Evolutionary conservation across 2,888 invertebrate species (phyloP), one percentile per base, ranked within the genome.

Genomic region (Chymomyza caudatula): DNA sequence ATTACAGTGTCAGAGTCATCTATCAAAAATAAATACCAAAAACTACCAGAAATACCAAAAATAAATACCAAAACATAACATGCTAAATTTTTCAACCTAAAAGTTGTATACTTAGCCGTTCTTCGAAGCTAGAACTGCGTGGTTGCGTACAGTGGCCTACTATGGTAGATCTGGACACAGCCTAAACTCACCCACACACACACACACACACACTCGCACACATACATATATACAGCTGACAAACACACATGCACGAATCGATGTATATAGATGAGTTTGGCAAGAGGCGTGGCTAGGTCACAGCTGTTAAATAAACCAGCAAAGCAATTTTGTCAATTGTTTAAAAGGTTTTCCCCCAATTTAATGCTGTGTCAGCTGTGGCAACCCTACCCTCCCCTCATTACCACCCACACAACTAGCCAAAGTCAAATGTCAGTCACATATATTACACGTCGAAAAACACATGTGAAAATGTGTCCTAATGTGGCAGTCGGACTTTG

Each of bases 111-210:
- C 29, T 37, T 11, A 37, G 29, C 29, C 29, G 29, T 37, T 37
- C 29, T 37, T 8, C 11, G 3, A 37, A 37, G 11, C 66, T 22
- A 80, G 66, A 80, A 82, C 83, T 87, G 85, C 87, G 89, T 89
- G 89, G 89, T 89, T 90, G 88, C 89, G 89, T 89, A 88, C 89
- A 89, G 89, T 88, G 90, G 89, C 88, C 89, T 89, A 71, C 89
- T 90, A 89, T 89, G 89, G 89, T 89, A 89, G 89, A 89, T 89
- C 87, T 87, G 89, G 89, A 90, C 89, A 88, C 79, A 71, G 67
- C 72, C 65, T 1, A 51, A 17, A 3, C 51, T 20, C 51, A 51
- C 44, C 22, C 22, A 15, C 37, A 8, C 59, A 53, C 44, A 43
- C 42, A 19, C 20, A 54, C 42, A 61, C 52, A 47, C 59, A 59